Evolutionary conservation across 30 jellyfish, hydroid and myxozoan genomes (phyloP), one percentile per base, ranked within the genome.

Genomic region (Mastigias papua): DNA sequence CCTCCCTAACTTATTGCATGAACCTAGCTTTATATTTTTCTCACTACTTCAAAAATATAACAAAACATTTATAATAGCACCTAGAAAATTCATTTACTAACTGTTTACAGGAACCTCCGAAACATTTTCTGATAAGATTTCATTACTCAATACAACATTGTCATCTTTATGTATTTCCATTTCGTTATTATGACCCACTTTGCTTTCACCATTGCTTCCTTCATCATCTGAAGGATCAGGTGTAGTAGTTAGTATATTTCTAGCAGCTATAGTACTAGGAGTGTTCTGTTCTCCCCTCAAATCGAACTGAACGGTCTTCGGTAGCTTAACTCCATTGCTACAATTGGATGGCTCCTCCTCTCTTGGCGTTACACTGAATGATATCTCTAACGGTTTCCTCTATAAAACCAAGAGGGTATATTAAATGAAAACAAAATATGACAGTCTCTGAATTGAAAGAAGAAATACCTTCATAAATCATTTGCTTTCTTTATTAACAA

Each of bases 311-410:
- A 70, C 85, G 25, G 76, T 82, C 63, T 68, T 82, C 29, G 22
- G 54, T 33, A 46, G 15, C 8, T 69, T 54, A 20, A 31, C 37
- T 2, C 60, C 25, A 9, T 64, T 33, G 54, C 30, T 70, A 0
- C 48, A 11, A 5, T 20, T 0, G 7, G 6, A 1, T 34, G 67
- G 33, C 28, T 46, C 90, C 49, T 81, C 92, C 25, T 72, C 92
- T 46, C 80, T 79, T 4, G 98, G 98, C 42, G 72, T 69, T 26
- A 93, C 90, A 48, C 97, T 87, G 62, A 87, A 93, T 48, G 94
- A 96, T 22, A 93, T 80, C 71, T 93, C 98, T 51, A 93, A 60
- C 23, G 98, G 97, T 73, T 86, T 93, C 29, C 98, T 76, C 98
- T 93, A n/a, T n/a, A n/a, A n/a, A n/a, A n/a, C n/a, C n/a, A n/a